phyloP scores from a whole-genome alignment of 53 echinoderm and acorn worm species.

The Henricia sp. region DNA sequence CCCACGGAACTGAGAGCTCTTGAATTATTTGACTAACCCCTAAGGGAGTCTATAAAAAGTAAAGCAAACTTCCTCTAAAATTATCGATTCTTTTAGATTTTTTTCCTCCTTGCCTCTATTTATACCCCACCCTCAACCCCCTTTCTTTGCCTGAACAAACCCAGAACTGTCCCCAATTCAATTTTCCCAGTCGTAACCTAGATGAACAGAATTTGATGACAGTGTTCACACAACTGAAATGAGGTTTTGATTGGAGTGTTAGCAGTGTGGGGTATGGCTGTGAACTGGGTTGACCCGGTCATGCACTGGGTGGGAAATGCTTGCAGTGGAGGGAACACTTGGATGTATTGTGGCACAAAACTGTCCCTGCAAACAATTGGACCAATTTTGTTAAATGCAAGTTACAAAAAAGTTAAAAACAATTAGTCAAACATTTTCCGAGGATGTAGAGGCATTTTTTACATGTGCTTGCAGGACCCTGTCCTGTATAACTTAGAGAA shows the following conservation, averaged over 20 bases:
- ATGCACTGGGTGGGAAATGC: no score
- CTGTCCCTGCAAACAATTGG: no score
- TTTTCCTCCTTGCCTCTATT: no score
- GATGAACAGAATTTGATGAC: neutral
- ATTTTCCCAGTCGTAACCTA: neutral
- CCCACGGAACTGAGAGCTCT: neutral
- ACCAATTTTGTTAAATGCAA: no score
- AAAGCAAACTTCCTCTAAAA: slow-evolving; percentile 13
- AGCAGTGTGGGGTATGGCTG: neutral
- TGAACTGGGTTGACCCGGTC: neutral
- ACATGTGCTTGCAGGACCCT: no score
- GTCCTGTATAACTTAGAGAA: no score
- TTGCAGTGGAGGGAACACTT: no score
- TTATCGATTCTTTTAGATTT: neutral
- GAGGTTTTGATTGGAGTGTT: neutral
- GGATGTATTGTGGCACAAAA: no score
- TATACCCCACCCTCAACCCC: no score
- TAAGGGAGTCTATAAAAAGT: slow-evolving; percentile 1
- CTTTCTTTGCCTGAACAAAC: neutral
- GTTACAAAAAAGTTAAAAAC: no score
- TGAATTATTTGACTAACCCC: slow-evolving; percentile 25
- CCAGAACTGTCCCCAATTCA: neutral
- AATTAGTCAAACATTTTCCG: no score
- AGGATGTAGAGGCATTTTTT: no score
- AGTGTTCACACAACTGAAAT: neutral